Conservation (phyloP, 2,113 vertebrate species). For the Corapipo altera region DNA sequence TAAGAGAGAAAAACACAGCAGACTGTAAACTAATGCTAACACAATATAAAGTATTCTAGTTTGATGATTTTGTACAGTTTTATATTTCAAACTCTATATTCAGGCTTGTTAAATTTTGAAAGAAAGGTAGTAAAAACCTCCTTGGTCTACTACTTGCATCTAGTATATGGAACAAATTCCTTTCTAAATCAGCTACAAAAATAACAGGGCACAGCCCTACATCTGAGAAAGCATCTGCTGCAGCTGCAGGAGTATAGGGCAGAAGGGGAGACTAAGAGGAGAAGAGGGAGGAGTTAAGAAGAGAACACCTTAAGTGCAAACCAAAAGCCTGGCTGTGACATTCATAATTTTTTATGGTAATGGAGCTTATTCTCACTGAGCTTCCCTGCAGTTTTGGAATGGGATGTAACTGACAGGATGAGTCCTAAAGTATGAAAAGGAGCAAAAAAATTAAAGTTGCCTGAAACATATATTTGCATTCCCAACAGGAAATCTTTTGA, state of each 20-base stretch:
- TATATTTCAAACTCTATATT: neutral
- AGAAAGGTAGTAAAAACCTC: neutral
- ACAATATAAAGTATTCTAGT: neutral
- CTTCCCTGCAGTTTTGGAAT: neutral
- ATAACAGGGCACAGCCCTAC: neutral
- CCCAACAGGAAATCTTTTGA: neutral
- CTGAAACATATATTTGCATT: neutral
- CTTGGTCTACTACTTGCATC: neutral
- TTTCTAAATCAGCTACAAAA: neutral
- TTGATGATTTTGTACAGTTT: neutral
- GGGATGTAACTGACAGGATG: neutral
- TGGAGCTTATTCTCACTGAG: neutral
- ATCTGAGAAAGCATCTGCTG: neutral
- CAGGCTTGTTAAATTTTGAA: neutral
- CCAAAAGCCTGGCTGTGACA: neutral
- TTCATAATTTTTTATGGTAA: neutral
- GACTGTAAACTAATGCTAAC: neutral
- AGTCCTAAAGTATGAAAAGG: neutral
- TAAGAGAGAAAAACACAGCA: neutral
- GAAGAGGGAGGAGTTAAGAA: neutral
- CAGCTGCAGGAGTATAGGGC: neutral
- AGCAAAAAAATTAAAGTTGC: neutral
- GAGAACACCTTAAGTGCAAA: neutral
- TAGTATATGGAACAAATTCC: neutral
- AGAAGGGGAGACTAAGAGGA: neutral